A percentile compares a stretch with the other conserved stretches of the same genome.
These are phyloP conservation scores for Anguilla rostrata DNA, from an alignment of 2,113 vertebrate species.

Conservation along the genomic window DNA sequence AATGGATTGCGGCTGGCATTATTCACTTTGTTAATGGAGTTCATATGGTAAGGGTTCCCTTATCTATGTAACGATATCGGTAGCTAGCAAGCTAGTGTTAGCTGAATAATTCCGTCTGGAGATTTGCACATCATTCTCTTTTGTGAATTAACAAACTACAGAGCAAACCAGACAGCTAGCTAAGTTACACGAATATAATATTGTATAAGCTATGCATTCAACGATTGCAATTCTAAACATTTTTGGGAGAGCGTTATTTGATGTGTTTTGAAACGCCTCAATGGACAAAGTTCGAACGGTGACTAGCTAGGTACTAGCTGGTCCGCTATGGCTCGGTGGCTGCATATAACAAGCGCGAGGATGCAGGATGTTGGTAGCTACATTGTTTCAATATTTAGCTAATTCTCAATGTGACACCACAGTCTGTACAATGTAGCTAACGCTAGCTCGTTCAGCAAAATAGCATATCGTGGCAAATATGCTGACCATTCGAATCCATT, in stretches of 20 bases:
- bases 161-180: background rate
- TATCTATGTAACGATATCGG: slow-evolving; percentile 1
- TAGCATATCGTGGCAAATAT: background rate
- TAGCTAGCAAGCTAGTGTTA: background rate
- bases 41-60: slow-evolving; percentile 20
- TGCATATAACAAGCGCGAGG: background rate
- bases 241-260: background rate
- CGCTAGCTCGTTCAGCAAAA: background rate
- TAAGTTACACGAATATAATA: background rate
- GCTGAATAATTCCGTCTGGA: slow-evolving; percentile 5
- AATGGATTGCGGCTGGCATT: slow-evolving; percentile 9
- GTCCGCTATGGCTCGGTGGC: slow-evolving; percentile 43
- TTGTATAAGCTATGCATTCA: background rate
- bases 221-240: background rate
- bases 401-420: background rate
- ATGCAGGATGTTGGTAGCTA: background rate
- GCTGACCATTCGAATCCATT: background rate
- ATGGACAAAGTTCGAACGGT: background rate
- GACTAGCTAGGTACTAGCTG: slow-evolving; percentile 40
- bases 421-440: background rate
- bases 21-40: slow-evolving; percentile 21
- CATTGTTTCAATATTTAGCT: background rate
- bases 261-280: background rate
- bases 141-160: background rate
- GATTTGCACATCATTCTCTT: background rate